A percentile compares a stretch with the other conserved stretches of the same genome.
Evolutionary conservation across 2,113 vertebrate genomes (phyloP).

Genomic region (Upupa epops): DNA sequence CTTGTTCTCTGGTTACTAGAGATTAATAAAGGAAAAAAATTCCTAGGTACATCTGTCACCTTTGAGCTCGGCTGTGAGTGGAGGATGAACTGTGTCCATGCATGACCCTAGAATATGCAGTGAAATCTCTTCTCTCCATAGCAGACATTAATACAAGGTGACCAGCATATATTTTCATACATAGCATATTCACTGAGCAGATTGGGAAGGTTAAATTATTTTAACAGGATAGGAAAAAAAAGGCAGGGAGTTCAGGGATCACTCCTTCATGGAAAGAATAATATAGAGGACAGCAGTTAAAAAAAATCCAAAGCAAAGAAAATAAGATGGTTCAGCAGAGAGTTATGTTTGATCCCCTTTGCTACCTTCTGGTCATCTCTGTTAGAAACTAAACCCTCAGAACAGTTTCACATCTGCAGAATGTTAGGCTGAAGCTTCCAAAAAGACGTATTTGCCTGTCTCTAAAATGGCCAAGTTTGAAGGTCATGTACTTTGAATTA

Average conservation of each 20-base stretch:
- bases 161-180: not conserved
- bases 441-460: not conserved
- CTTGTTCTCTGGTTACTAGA: not conserved
- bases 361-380: not conserved
- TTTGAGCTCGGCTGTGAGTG: not conserved
- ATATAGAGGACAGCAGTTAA: not conserved
- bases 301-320: not conserved
- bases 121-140: constrained; percentile 22
- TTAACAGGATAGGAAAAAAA: not conserved
- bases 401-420: constrained; percentile 3
- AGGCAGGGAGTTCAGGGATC: not conserved
- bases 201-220: not conserved
- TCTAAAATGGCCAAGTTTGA: constrained; percentile 21
- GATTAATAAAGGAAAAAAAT: not conserved
- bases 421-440: not conserved
- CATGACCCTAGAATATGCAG: not conserved
- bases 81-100: not conserved
- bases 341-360: not conserved
- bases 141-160: not conserved
- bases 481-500: not conserved
- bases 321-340: not conserved
- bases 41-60: not conserved
- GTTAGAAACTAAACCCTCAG: not conserved
- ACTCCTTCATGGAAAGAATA: not conserved
- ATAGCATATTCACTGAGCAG: not conserved